Conservation (phyloP, 2,797 vertebrate species). For the Sphenopsis melanotis region DNA sequence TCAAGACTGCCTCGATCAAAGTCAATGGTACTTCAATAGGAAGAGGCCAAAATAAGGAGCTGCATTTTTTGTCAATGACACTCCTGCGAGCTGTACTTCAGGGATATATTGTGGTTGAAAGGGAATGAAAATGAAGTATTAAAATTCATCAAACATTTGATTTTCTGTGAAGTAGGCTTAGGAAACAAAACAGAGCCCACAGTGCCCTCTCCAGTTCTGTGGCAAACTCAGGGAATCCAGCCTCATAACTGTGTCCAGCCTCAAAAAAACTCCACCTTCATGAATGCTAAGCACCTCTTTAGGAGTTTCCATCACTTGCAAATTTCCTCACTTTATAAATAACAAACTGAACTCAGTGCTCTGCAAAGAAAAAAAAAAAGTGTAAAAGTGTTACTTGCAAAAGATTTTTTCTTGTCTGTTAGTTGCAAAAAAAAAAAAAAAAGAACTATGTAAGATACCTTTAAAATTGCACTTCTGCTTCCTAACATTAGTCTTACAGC, state of each 20-base stretch:
- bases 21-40: background rate
- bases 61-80: background rate
- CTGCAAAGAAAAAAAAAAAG: background rate
- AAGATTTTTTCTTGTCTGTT: background rate
- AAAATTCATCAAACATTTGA: background rate
- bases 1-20: background rate
- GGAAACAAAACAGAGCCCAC: conserved; percentile 44
- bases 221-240: background rate
- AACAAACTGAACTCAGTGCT: background rate
- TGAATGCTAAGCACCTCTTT: background rate
- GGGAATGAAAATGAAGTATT: background rate
- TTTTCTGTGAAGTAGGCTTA: background rate
- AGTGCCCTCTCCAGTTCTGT: conserved; percentile 63
- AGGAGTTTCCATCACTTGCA: background rate
- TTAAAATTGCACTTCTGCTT: background rate
- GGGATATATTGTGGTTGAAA: background rate
- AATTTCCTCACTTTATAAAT: background rate
- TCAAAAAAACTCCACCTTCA: background rate
- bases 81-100: background rate
- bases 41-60: conserved; percentile 6
- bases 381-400: background rate
- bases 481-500: background rate
- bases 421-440: background rate
- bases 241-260: background rate
- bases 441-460: background rate